These are phyloP conservation scores for Oreortyx pictus DNA, from an alignment of 2,797 vertebrate species.

Conservation along the genomic window DNA sequence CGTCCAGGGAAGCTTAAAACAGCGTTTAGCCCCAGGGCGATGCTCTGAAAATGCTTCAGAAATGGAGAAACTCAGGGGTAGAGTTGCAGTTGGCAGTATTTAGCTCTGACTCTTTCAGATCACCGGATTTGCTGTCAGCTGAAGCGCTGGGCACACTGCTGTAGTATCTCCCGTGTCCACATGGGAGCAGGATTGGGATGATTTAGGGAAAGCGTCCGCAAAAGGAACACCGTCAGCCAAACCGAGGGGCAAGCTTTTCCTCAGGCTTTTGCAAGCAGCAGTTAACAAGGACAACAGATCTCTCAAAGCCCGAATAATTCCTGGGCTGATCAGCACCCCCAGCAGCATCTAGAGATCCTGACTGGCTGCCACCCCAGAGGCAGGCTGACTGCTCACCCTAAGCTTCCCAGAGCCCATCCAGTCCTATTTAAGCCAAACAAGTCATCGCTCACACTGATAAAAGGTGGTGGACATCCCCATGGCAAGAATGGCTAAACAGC, in stretches of 20 bases:
- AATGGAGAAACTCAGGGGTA: not conserved
- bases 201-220: not conserved
- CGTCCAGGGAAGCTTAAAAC: not conserved
- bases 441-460: not conserved
- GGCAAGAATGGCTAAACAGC: not conserved
- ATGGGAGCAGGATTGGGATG: constrained; percentile 35
- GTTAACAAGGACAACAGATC: not conserved
- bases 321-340: not conserved
- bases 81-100: not conserved
- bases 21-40: not conserved
- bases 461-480: no score
- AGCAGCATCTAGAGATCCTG: not conserved
- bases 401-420: not conserved
- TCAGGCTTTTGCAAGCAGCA: not conserved
- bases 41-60: not conserved
- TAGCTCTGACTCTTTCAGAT: not conserved
- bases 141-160: not conserved
- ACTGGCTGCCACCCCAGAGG: no score
- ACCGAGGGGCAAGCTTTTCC: not conserved
- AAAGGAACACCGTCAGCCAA: not conserved
- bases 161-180: constrained; percentile 24
- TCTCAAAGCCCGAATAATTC: not conserved
- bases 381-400: no score
- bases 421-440: not conserved
- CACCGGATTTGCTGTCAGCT: accelerated